Conservation (phyloP, 2,888 invertebrate genomes). For the Lepidocyrtinus sp. region DNA sequence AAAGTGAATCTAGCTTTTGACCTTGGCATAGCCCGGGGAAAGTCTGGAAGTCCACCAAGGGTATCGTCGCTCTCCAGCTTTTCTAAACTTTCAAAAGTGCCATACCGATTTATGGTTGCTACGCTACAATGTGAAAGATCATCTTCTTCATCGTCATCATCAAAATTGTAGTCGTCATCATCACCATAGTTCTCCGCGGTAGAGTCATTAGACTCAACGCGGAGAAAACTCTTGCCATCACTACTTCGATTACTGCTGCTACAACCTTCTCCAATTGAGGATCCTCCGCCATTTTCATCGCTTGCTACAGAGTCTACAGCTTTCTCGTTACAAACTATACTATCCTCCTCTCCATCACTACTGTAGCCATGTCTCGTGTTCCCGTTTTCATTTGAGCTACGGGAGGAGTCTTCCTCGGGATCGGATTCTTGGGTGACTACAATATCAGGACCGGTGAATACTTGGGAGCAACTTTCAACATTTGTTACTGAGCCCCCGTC, state of each 20-base stretch:
- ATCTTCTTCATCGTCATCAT: constrained; percentile 66
- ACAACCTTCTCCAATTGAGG: constrained; percentile 25
- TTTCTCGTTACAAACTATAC: constrained; percentile 44
- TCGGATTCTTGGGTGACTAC: constrained; percentile 67
- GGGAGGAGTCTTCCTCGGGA: constrained; percentile 41
- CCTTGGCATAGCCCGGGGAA: constrained; percentile 42
- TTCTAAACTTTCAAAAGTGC: constrained; percentile 69
- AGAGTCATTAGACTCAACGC: constrained; percentile 66
- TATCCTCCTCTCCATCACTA: constrained; percentile 60
- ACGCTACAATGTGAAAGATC: constrained; percentile 68
- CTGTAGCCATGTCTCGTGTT: constrained; percentile 53
- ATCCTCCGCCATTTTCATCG: constrained; percentile 39
- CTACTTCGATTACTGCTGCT: constrained; percentile 46
- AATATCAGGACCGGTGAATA: constrained; percentile 60
- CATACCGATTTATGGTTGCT: constrained; percentile 69
- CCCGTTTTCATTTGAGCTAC: constrained; percentile 31
- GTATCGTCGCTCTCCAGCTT: constrained; percentile 64
- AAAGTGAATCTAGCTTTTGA: constrained; percentile 68
- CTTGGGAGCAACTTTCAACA: background rate
- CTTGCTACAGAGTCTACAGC: constrained; percentile 37
- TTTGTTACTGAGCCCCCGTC: background rate
- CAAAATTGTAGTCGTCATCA: constrained; percentile 68
- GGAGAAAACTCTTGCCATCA: constrained; percentile 48
- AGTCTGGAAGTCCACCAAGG: constrained; percentile 50
- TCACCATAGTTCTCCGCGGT: constrained; percentile 69